These are phyloP conservation scores for Echeneis naucrates DNA, from an alignment of 2,797 vertebrate genomes.

Conservation along the genomic window DNA sequence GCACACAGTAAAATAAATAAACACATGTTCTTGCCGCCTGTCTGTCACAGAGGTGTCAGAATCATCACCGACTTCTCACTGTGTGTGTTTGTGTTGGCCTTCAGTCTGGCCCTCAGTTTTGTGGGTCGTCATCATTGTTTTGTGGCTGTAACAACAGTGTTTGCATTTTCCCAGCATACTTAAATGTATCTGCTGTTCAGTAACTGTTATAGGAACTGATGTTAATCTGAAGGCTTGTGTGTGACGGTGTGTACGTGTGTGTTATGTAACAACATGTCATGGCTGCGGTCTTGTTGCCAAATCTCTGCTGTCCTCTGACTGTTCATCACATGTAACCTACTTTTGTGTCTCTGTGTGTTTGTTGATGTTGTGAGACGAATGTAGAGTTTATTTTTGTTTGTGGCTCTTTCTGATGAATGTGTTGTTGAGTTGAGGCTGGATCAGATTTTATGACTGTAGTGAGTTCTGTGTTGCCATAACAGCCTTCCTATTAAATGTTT, in stretches of 20 bases:
- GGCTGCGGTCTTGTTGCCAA: slow-evolving; percentile 55
- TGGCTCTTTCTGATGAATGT: neutral
- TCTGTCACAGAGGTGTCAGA: slow-evolving; percentile 44
- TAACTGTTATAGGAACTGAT: neutral
- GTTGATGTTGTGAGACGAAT: neutral
- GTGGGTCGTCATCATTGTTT: too few species aligned
- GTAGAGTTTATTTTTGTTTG: neutral
- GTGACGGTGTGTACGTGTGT: slow-evolving; percentile 27
- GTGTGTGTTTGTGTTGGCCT: slow-evolving; percentile 5
- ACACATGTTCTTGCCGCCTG: slow-evolving; percentile 1
- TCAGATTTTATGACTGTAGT: too few species aligned
- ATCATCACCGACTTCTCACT: slow-evolving; percentile 37
- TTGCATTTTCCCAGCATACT: neutral
- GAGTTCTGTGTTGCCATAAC: too few species aligned
- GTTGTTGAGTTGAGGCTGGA: too few species aligned
- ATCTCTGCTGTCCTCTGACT: slow-evolving; percentile 18
- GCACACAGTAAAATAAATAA: slow-evolving; percentile 21
- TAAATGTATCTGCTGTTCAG: neutral
- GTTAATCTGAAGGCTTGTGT: slow-evolving; percentile 1
- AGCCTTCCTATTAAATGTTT: too few species aligned
- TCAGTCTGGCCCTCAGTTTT: neutral
- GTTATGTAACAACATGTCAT: slow-evolving; percentile 65
- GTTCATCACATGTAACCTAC: slow-evolving; percentile 11
- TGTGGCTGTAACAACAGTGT: too few species aligned
- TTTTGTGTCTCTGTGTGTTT: neutral